A percentile compares a stretch with the other conserved stretches of the same genome.
Conservation (phyloP, 2,888 invertebrate species). For the Tinea pellionella region DNA sequence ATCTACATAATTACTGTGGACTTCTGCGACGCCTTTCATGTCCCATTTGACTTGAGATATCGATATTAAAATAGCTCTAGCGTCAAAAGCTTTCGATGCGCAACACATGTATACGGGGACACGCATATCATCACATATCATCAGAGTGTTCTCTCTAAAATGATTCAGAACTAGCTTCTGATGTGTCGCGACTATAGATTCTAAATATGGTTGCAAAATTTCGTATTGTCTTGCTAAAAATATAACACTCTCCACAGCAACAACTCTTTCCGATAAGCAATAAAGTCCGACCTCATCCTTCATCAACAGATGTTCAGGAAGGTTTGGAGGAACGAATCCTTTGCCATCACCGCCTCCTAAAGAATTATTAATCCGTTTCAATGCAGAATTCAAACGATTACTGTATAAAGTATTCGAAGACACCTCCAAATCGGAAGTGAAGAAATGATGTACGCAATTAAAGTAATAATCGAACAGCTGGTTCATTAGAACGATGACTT, state of each 20-base stretch:
- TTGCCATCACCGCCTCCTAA: slow-evolving; percentile 36
- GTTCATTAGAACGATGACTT: slow-evolving; percentile 90
- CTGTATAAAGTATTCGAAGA: slow-evolving; percentile 70
- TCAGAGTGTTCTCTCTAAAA: slow-evolving; percentile 80
- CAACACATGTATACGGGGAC: slow-evolving; percentile 90
- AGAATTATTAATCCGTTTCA: slow-evolving; percentile 82
- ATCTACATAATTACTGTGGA: slow-evolving; percentile 92
- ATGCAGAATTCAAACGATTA: slow-evolving; percentile 76
- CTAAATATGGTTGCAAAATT: slow-evolving; percentile 84
- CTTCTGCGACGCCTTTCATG: slow-evolving; percentile 93
- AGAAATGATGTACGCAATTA: slow-evolving; percentile 88
- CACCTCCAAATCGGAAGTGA: slow-evolving; percentile 79
- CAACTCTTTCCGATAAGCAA: slow-evolving; percentile 87
- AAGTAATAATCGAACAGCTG: slow-evolving; percentile 95
- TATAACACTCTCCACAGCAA: slow-evolving; percentile 92
- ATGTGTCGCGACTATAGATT: slow-evolving; percentile 81
- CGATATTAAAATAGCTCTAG: slow-evolving; percentile 78
- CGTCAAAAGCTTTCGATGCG: slow-evolving; percentile 82
- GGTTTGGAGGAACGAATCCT: slow-evolving; percentile 32
- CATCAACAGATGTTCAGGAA: slow-evolving; percentile 41
- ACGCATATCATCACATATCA: slow-evolving; percentile 79
- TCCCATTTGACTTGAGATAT: slow-evolving; percentile 97
- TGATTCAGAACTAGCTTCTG: slow-evolving; percentile 75
- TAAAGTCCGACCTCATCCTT: slow-evolving; percentile 76
- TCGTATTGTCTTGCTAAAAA: slow-evolving; percentile 91